Percentiles rank a stretch among this genome's conserved stretches.
phyloP scores from a whole-genome alignment of 2,888 invertebrate genomes.

The Quadroppia sp. region DNA sequence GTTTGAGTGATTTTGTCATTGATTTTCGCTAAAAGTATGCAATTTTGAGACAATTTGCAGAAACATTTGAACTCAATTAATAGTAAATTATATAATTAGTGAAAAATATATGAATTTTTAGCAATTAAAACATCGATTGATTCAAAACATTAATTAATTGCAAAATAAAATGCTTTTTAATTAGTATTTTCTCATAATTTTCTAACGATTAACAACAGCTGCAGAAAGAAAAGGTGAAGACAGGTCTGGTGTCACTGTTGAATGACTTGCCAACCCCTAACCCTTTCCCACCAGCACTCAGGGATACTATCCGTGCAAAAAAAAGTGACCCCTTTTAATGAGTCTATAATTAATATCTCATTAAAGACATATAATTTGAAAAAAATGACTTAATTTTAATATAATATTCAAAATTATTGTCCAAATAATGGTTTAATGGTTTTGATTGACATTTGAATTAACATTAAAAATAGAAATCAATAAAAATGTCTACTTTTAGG shows the following conservation, averaged over 20 bases:
- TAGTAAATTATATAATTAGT: too few species aligned
- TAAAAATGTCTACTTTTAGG: not conserved
- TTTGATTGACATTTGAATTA: too few species aligned
- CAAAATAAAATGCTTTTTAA: too few species aligned
- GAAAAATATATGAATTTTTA: constrained; percentile 1
- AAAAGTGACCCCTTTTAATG: not conserved
- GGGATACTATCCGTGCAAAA: not conserved
- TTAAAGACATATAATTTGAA: too few species aligned
- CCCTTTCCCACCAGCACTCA: not conserved
- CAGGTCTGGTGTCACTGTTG: not conserved
- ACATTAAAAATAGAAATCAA: too few species aligned
- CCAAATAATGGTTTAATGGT: too few species aligned
- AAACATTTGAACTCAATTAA: not conserved
- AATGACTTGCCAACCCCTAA: not conserved
- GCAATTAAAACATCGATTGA: not conserved
- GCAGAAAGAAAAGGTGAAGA: not conserved
- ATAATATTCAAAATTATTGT: too few species aligned
- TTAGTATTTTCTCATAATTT: not conserved
- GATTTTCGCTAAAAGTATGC: not conserved
- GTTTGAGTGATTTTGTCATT: not conserved
- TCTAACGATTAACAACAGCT: not conserved
- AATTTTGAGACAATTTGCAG: not conserved
- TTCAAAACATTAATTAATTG: not conserved
- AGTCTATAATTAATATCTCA: not conserved
- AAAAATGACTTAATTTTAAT: too few species aligned